A percentile compares a stretch with the other conserved stretches of the same genome.
Conservation (phyloP, 2,888 invertebrate genomes). For the Neoaliturus tenellus region DNA sequence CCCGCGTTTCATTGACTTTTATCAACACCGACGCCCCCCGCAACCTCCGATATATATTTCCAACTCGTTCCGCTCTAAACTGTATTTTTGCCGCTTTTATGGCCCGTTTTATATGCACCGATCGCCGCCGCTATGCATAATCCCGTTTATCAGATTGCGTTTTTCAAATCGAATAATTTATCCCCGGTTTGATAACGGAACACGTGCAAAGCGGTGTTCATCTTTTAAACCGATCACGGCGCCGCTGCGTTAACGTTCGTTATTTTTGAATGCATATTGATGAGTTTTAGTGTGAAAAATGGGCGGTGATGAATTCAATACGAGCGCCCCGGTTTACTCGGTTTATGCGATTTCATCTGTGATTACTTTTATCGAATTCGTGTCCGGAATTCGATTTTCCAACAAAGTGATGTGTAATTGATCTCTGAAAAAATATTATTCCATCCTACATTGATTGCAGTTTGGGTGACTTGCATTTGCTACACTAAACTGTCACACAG, state of each 20-base stretch:
- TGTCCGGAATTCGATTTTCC: neutral
- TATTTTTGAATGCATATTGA: conserved; percentile 48
- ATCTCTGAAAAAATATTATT: no score
- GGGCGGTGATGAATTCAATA: neutral
- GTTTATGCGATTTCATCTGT: conserved; percentile 12
- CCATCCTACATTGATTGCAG: no score
- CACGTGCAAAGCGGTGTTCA: conserved; percentile 48
- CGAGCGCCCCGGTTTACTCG: neutral
- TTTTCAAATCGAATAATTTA: conserved; percentile 35
- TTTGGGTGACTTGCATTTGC: no score
- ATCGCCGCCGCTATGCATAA: conserved; percentile 50
- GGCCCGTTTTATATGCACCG: conserved; percentile 56
- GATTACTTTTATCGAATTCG: conserved; percentile 9
- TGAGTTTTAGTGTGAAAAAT: conserved; percentile 42
- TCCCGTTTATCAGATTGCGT: conserved; percentile 58
- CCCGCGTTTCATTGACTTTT: conserved; percentile 47
- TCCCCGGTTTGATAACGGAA: conserved; percentile 44
- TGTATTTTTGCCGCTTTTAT: conserved; percentile 60
- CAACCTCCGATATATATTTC: conserved; percentile 54
- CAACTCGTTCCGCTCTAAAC: conserved; percentile 39
- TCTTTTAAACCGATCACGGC: conserved; percentile 44
- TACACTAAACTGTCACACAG: no score
- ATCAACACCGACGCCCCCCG: conserved; percentile 45
- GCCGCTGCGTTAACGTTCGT: conserved; percentile 28
- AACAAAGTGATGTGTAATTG: neutral